Evolutionary conservation across 2,888 invertebrate species (phyloP).

Genomic region (Drosophila kokeensis): DNA sequence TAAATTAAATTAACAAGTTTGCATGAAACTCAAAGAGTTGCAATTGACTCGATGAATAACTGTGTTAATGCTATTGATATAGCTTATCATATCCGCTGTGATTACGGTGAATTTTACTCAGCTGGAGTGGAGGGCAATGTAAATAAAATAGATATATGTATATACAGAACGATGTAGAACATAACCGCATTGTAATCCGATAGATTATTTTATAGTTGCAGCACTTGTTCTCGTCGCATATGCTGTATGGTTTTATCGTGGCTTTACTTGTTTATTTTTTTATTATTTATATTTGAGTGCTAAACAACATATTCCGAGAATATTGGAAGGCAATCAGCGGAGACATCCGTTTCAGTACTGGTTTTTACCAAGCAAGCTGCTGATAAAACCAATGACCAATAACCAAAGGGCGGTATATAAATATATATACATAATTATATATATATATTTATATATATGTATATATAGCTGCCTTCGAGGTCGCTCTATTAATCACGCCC

Average conservation of each 20-base stretch:
- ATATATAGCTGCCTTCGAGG: neutral
- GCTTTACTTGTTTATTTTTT: neutral
- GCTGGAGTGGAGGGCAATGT: constrained; percentile 12
- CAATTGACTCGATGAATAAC: neutral
- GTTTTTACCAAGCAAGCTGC: constrained; percentile 12
- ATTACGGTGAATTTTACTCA: constrained; percentile 28
- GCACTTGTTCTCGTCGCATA: neutral
- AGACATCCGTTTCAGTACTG: constrained; percentile 46
- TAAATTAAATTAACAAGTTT: neutral
- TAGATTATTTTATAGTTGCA: constrained; percentile 22
- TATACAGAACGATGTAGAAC: constrained; percentile 17
- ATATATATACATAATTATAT: neutral
- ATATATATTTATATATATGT: neutral
- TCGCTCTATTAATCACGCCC: constrained; percentile 19
- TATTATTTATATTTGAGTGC: constrained; percentile 3
- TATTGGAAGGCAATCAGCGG: constrained; percentile 18
- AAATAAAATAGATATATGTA: constrained; percentile 17
- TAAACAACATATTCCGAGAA: constrained; percentile 39
- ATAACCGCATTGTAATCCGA: constrained; percentile 34
- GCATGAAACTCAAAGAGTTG: constrained; percentile 1
- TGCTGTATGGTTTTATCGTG: neutral
- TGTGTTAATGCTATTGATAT: constrained; percentile 6
- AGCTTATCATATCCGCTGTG: constrained; percentile 48
- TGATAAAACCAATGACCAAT: constrained; percentile 35
- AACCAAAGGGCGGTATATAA: neutral